Base-by-base conservation (phyloP, 2,888 invertebrate genomes). In the Petrolisthes manimaculis region DNA sequence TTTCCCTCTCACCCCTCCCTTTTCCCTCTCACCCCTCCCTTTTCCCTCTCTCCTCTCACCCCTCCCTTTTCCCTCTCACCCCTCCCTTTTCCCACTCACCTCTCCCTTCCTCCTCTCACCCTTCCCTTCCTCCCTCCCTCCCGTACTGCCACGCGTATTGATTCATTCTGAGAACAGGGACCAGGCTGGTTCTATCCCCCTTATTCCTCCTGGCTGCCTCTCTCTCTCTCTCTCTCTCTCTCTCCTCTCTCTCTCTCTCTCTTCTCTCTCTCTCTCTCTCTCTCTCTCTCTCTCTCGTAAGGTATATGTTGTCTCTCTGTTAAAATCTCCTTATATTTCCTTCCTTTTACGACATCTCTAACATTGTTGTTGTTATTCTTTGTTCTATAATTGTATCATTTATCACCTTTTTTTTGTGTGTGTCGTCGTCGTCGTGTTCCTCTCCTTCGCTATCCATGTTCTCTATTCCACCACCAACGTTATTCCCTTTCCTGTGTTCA, bases 321-420 rank as follows among this genome's bases (percentile, higher is more conserved):
- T n/a, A 75, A 37, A 37, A 37, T 75, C 75, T 51, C 53, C 75
- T 51, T 75, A 37, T n/a, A n/a, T n/a, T n/a, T n/a, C n/a, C 75
- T 37, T 14, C 37, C 14, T 14, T 14, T 37, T 8, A 18, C 53
- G 18, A 12, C 53, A 12, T n/a, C 53, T 14, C 75, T 37, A 12
- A 14, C 53, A 51, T 1, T 24, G 24, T 1, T 75, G 75, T 9
- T 75, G 75, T 37, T 75, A 71, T n/a, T 71, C 21, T 71, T 24
- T 21, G 71, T 18, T 24, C 18, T 24, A 14, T n/a, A 14, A n/a
- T n/a, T n/a, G n/a, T n/a, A n/a, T n/a, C n/a, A n/a, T n/a, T n/a
- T n/a, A n/a, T n/a, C n/a, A n/a, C n/a, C n/a, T 69, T 14, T 69
- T 69, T 14, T 14, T 69, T 4, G 69, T 14, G 5, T 69, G 69